Evolutionary conservation across 1,140 invertebrate genomes (phyloP).

Genomic region (Rhopalosiphum padi): DNA sequence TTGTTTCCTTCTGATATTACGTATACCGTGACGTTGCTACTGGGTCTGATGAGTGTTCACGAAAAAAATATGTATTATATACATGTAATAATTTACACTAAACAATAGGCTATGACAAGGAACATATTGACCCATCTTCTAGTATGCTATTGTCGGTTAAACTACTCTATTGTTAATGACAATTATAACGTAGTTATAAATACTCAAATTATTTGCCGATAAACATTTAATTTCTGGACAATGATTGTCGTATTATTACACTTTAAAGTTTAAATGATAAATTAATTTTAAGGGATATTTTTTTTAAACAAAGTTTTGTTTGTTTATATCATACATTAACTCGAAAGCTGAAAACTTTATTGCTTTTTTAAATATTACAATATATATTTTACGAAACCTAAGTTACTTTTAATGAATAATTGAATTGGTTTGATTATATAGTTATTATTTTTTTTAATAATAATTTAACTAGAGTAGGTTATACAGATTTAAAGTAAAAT

Average conservation of each 20-base stretch:
- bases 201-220: neutral
- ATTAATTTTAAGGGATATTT: neutral
- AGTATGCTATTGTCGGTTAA: neutral
- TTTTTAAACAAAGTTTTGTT: neutral
- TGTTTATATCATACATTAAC: neutral
- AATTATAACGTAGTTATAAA: neutral
- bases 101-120: constrained; percentile 29
- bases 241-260: neutral
- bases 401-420: neutral
- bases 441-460: too few relatives aligned
- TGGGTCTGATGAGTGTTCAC: constrained; percentile 27
- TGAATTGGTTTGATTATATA: neutral
- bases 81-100: too few relatives aligned
- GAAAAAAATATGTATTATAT: constrained; percentile 24
- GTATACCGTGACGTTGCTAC: constrained; percentile 48
- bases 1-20: constrained; percentile 49
- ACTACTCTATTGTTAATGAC: neutral
- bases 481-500: neutral
- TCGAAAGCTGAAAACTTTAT: neutral
- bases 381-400: neutral
- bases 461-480: neutral
- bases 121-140: constrained; percentile 36
- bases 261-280: neutral
- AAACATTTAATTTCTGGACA: neutral
- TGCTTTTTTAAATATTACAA: neutral